Percentiles rank a stretch among this genome's conserved stretches.
phyloP scores from a whole-genome alignment of 1,140 invertebrate species.

The Ips nitidus region DNA sequence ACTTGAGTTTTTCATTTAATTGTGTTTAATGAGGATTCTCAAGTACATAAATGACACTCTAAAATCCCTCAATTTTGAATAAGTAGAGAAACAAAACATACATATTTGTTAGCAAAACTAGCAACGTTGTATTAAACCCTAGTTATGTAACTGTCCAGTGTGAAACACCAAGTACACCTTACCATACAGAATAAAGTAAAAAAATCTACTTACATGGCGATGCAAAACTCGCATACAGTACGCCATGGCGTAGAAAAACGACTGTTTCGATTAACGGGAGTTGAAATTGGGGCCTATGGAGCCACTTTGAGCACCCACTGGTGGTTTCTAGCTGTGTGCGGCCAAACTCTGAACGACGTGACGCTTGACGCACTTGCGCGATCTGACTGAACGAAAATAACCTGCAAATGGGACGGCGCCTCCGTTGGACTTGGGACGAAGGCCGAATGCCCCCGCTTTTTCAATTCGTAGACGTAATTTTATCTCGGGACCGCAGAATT shows the following conservation, averaged over 20 bases:
- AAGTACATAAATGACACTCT: no score
- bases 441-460: not conserved
- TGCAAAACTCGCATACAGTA: conserved; percentile 73
- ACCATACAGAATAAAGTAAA: not conserved
- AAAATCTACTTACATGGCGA: conserved; percentile 63
- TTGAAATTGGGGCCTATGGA: not conserved
- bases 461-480: not conserved
- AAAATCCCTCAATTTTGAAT: no score
- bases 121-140: no score
- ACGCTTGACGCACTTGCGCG: conserved; percentile 25
- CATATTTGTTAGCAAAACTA: no score
- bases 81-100: no score
- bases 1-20: no score
- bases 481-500: not conserved
- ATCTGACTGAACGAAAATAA: conserved; percentile 22
- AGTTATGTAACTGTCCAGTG: not conserved
- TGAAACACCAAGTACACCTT: not conserved
- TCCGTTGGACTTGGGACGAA: not conserved
- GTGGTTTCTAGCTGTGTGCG: not conserved
- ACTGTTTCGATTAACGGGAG: not conserved
- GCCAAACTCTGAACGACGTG: not conserved
- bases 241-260: conserved; percentile 60
- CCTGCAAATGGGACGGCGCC: conserved; percentile 2
- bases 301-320: conserved; percentile 15
- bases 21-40: no score